phyloP scores from a whole-genome alignment of 2,797 vertebrate species.

The Poliocrania exsul region DNA sequence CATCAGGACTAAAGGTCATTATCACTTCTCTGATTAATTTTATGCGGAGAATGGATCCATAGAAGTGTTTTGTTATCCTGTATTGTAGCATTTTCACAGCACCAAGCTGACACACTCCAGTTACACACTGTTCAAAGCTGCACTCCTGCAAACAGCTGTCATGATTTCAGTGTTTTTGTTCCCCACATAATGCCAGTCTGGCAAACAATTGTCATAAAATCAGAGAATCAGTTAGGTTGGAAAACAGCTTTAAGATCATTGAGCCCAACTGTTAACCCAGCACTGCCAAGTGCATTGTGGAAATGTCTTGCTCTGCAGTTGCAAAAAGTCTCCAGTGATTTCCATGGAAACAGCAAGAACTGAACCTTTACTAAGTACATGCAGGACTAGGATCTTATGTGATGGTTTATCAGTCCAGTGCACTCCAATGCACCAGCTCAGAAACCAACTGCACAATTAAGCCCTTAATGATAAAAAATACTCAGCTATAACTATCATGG shows the following conservation, averaged over 20 bases:
- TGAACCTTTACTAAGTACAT: not conserved
- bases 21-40: not conserved
- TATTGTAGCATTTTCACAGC: not conserved
- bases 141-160: not conserved
- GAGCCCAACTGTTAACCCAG: not conserved
- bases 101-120: not conserved
- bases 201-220: not conserved
- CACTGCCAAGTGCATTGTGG: not conserved
- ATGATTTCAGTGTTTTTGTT: not conserved
- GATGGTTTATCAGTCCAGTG: not conserved
- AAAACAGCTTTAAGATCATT: not conserved
- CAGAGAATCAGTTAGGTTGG: not conserved
- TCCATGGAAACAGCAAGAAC: slow-evolving; percentile 19
- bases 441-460: not conserved
- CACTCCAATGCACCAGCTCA: not conserved
- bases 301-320: not conserved
- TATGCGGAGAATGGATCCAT: not conserved
- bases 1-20: not conserved
- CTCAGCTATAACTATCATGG: not conserved
- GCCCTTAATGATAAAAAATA: not conserved
- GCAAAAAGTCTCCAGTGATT: not conserved
- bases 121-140: not conserved
- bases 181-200: not conserved
- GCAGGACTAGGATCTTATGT: not conserved
- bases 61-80: not conserved